Evolutionary conservation across 2,113 vertebrate species (phyloP), one percentile per base, ranked within the genome.

Genomic region (Conger conger): DNA sequence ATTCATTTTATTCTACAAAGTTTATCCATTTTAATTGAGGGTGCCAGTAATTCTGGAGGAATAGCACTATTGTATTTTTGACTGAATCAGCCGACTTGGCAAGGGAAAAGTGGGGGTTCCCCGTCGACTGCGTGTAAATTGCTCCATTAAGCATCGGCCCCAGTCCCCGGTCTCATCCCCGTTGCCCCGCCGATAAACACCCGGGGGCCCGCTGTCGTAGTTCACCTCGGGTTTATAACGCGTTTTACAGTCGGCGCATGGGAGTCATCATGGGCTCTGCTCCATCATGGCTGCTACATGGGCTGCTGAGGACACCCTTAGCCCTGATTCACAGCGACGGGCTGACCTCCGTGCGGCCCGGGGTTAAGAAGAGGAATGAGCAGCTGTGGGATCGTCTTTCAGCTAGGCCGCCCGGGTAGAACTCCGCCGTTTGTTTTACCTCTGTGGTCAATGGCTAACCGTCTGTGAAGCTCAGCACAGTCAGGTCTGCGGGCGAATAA

Each of bases 171-270:
- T 85, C 79, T 78, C 83, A 81, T 84, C 13, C 53, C 81, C 85
- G 82, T 89, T 87, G 76, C 82, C 79, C 73, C 82, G 37, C 79
- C 87, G 89, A 92, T 88, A 89, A 89, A 90, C 86, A 85, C 82
- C 40, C 82, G 77, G 63, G 63, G 83, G 76, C 84, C 68, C 15
- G 35, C 86, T 37, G 84, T 86, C 82, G 85, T 86, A 87, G 82
- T 79, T 81, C 79, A 63, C n/a, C 50, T 42, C 30, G 18, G 88
- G 79, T 87, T 85, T 87, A 88, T 86, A 79, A 83, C 86, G 88
- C 84, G 33, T 86, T 89, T 86, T 82, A 86, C 81, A 60, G 85
- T 79, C 79, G 81, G 82, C 54, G 85, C 57, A n/a, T 50, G 86
- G 81, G 81, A 85, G 40, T 35, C 40, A 30, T 35, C 40, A 30